Evolutionary conservation across 2,888 invertebrate genomes (phyloP).

Genomic region (Tinea trinotella): DNA sequence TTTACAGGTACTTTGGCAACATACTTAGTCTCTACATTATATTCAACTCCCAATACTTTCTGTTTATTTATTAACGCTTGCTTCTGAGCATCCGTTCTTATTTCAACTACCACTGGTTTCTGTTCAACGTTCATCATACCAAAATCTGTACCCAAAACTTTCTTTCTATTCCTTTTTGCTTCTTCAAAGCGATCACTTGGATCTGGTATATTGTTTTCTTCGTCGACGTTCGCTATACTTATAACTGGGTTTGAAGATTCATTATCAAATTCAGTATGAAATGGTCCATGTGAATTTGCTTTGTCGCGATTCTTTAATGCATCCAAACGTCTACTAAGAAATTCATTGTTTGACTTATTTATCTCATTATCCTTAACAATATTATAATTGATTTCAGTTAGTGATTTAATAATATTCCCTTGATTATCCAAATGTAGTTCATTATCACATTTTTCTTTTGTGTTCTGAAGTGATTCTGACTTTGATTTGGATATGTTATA

Average conservation of each 20-base stretch:
- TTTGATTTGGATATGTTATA: constrained; percentile 53
- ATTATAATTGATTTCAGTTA: constrained; percentile 29
- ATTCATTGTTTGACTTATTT: constrained; percentile 41
- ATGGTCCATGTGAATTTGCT: constrained; percentile 65
- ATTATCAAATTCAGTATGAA: constrained; percentile 47
- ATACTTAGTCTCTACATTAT: constrained; percentile 49
- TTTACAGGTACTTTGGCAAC: constrained; percentile 39
- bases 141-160: constrained; percentile 46
- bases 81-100: constrained; percentile 63
- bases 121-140: constrained; percentile 26
- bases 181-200: constrained; percentile 34
- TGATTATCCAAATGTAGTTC: constrained; percentile 45
- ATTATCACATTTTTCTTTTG: constrained; percentile 40
- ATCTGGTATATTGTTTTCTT: constrained; percentile 42
- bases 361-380: constrained; percentile 33
- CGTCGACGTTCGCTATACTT: constrained; percentile 34
- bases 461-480: constrained; percentile 37
- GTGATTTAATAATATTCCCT: constrained; percentile 42
- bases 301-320: constrained; percentile 63
- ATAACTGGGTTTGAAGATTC: constrained; percentile 25
- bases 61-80: constrained; percentile 75
- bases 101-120: constrained; percentile 27
- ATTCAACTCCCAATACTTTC: constrained; percentile 75
- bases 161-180: constrained; percentile 49
- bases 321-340: constrained; percentile 49